Base-by-base conservation (phyloP, 1,140 invertebrate species). In the Penaeus vannamei region DNA sequence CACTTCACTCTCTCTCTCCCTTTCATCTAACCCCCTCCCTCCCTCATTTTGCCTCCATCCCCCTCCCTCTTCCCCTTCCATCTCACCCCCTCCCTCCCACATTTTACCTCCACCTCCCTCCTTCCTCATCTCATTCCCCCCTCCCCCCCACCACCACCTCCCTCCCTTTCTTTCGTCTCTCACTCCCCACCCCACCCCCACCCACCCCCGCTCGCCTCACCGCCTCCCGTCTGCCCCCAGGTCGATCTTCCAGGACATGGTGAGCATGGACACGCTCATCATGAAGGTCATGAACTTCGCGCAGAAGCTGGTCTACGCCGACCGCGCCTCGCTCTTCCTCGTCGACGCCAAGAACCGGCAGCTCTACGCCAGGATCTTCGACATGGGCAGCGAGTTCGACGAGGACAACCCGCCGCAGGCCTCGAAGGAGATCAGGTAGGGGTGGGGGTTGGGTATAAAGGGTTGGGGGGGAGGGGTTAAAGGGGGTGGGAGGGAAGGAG, bases 281-380 rank as follows among this genome's bases (percentile, higher is more conserved):
- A 95, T 96, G 92, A 97, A 96, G 92, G 96, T 97, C 77, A 95
- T 97, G 95, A 96, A 96, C 92, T 96, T 96, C 92, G 96, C 96
- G 0, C 96, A 97, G 92, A 94, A 95, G 84, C 93, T 98, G 10
- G 96, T 97, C 0, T 95, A 96, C 91, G 97, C 97, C 0, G 97
- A 98, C 92, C 92, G 96, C 85, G 96, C 96, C 0, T 97, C 96
- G 0, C 93, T 97, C 26, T 97, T 97, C 92, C 93, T 97, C 4
- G 94, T 97, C 0, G 96, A 97, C 92, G 94, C 94, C 36, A 95
- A 94, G 90, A 96, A 94, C 83, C 94, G 95, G 87, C 96, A 97
- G 92, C 93, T 97, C 20, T 97, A 97, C 91, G 96, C 97, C 3
- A 94, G 96, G 64, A 96, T 97, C 62, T 97, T 97, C 93, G 96